Conservation (phyloP, 2,797 vertebrate genomes). For the Lindbergichthys nudifrons region DNA sequence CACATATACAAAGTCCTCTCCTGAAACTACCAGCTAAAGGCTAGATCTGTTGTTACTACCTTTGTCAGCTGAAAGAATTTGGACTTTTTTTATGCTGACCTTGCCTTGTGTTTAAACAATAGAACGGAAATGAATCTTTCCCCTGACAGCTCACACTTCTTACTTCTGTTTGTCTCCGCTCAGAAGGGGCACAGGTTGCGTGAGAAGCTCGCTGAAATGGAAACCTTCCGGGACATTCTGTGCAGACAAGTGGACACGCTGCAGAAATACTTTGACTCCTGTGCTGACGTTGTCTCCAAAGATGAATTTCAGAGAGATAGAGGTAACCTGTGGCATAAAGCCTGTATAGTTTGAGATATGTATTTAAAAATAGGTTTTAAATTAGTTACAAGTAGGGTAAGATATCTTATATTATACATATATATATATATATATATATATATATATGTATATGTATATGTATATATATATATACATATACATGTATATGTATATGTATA, state of each 20-base stretch:
- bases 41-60: neutral
- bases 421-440: no score
- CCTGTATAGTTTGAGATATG: neutral
- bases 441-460: no score
- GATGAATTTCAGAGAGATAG: constrained; percentile 95
- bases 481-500: neutral
- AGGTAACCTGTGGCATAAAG: constrained; percentile 81
- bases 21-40: neutral
- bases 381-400: no score
- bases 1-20: neutral
- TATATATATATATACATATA: neutral
- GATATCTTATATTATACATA: neutral
- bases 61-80: neutral
- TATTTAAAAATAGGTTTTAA: neutral
- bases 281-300: constrained; percentile 92
- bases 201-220: constrained; percentile 98
- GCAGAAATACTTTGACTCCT: constrained; percentile 96
- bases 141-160: neutral
- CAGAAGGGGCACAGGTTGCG: constrained; percentile 97
- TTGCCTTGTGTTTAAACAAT: neutral
- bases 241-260: constrained; percentile 98
- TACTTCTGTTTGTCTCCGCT: constrained; percentile 35
- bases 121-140: neutral
- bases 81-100: neutral
- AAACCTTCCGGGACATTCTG: constrained; percentile 97